phyloP scores from a whole-genome alignment of 2,888 invertebrate genomes.

The Zaprionus lineosus region DNA sequence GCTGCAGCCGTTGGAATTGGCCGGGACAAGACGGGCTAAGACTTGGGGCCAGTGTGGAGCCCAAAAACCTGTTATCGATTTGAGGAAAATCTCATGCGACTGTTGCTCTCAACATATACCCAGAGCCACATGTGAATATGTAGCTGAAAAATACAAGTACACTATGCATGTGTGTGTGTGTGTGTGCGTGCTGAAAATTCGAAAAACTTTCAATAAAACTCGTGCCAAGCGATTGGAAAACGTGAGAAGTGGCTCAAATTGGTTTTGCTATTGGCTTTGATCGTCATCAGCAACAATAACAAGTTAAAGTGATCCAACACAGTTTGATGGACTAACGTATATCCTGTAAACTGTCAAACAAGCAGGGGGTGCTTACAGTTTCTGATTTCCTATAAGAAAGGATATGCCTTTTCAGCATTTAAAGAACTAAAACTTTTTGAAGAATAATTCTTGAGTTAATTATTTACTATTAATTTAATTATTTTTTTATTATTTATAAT shows the following conservation, averaged over 20 bases:
- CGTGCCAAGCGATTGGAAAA: conserved; percentile 60
- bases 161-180: conserved; percentile 1
- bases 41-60: conserved; percentile 29
- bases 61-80: conserved; percentile 70
- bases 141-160: neutral
- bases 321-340: neutral
- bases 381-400: neutral
- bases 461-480: neutral
- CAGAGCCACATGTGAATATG: neutral
- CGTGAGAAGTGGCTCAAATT: conserved; percentile 61
- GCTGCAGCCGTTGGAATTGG: conserved; percentile 61
- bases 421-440: too few relatives aligned
- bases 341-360: too few relatives aligned
- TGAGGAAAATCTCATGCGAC: conserved; percentile 59
- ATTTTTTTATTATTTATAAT: neutral
- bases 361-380: too few relatives aligned
- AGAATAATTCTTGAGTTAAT: neutral
- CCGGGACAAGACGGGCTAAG: conserved; percentile 37
- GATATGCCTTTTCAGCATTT: neutral
- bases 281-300: conserved; percentile 22
- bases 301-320: neutral
- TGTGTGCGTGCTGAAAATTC: conserved; percentile 46
- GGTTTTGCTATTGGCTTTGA: conserved; percentile 58
- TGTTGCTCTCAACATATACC: conserved; percentile 10
- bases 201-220: conserved; percentile 63